Evolutionary conservation across 2,797 vertebrate genomes (phyloP), one percentile per base, ranked within the genome.

Genomic region (Sarcoramphus papa): DNA sequence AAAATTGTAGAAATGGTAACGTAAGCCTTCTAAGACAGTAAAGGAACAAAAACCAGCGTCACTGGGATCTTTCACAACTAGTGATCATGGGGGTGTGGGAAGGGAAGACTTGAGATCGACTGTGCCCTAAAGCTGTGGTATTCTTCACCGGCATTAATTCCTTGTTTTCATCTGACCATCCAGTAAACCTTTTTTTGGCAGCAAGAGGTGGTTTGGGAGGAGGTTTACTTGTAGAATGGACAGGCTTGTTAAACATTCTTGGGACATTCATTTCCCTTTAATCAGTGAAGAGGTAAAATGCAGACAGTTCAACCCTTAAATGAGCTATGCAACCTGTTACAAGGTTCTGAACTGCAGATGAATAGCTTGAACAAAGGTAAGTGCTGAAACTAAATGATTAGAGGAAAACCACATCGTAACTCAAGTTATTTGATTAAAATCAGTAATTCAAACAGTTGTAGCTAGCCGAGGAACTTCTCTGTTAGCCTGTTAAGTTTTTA

Each of bases 341-440:
- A 51, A 24, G 65, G n/a, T 85, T 67, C 76, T 83, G 68, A 91
- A 79, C 70, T 77, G 59, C 53, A 91, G 47, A 77, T 83, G 60
- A 92, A 77, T 70, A 80, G 82, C 87, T 90, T 72, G 64, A 93
- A 90, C 54, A 88, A 91, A 92, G 93, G 85, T 95, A 90, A 94
- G 90, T 86, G 64, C 85, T 63, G 85, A 92, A 95, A 84, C 24
- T 0, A 77, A 93, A 65, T 90, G 94, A 92, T 96, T 89, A 91
- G 88, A 94, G 90, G 85, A 86, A 96, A 96, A 95, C 94, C 93
- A 76, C 95, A 91, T 57, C 78, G 59, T 91, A 97, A 92, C n/a
- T 83, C 48, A 21, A 77, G 91, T 90, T 91, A 69, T 10, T 93
- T 96, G 94, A 96, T 95, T 96, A 88, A 96, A 96, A 96, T 91